A percentile compares a stretch with the other conserved stretches of the same genome.
phyloP scores from a whole-genome alignment of 2,888 invertebrate genomes.

The Alsophila aescularia region DNA sequence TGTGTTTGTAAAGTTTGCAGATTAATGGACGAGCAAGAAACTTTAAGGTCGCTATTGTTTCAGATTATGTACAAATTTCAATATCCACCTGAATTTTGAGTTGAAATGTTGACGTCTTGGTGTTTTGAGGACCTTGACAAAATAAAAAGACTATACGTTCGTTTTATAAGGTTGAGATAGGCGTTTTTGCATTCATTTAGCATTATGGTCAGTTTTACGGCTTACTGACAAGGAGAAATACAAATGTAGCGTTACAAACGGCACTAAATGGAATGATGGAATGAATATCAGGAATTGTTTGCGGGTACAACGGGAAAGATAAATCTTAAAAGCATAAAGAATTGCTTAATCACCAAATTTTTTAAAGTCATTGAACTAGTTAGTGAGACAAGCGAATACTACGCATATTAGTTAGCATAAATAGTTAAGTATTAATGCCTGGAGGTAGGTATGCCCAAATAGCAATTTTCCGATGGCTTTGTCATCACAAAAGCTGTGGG shows the following conservation, averaged over 20 bases:
- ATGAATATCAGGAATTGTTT: too few species aligned
- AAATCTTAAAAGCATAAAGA: too few species aligned
- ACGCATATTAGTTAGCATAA: too few species aligned
- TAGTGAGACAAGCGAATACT: too few species aligned
- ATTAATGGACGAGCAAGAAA: conserved; percentile 27
- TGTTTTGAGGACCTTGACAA: conserved; percentile 1
- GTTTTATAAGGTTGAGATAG: conserved; percentile 17
- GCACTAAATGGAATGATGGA: too few species aligned
- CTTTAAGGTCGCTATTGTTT: conserved; percentile 25
- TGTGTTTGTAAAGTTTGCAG: conserved; percentile 36
- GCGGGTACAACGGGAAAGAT: too few species aligned
- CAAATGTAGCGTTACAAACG: conserved; percentile 13
- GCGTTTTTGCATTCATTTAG: conserved; percentile 15
- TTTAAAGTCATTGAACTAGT: too few species aligned
- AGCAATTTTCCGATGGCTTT: too few species aligned
- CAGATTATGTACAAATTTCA: conserved; percentile 15
- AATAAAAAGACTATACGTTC: conserved; percentile 10
- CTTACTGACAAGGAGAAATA: conserved; percentile 9
- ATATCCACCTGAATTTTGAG: conserved; percentile 10
- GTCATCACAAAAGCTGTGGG: too few species aligned
- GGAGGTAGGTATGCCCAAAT: too few species aligned
- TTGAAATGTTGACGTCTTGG: conserved; percentile 1
- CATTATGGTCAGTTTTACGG: conserved; percentile 18
- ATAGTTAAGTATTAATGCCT: too few species aligned
- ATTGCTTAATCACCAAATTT: too few species aligned